Evolutionary conservation across 2,797 vertebrate genomes (phyloP), one percentile per base, ranked within the genome.

Genomic region (Sandelia bainsii): DNA sequence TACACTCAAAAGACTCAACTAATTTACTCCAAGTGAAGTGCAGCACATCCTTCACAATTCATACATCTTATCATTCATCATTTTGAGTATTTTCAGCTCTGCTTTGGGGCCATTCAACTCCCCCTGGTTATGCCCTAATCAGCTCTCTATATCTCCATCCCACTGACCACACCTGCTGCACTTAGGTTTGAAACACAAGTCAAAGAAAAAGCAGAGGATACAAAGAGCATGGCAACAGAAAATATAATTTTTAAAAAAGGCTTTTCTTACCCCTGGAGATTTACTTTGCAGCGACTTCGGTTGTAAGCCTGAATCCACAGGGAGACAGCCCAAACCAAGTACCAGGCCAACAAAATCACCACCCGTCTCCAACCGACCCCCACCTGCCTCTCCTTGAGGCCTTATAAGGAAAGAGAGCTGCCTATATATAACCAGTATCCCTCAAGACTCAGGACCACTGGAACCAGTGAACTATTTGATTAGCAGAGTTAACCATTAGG

Each of bases 401-500:
- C 92, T 92, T 92, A 92, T 81, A 92, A 92, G 92, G 92, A 89
- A 65, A 90, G 75, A 83, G 91, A 84, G 80, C 82, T 88, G 87
- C 89, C 91, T 93, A 93, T 93, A 93, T 93, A 93, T 93, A 93
- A 89, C 90, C 72, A 80, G 82, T 84, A 90, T 87, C 90, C 89
- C 85, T 89, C 78, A 90, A 91, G 91, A 91, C 86, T 69, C 68
- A 37, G 61, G 40, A 66, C 69, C 71, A 75, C 69, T 61, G 80
- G 53, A 80, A 82, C 45, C 63, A 81, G 65, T 75, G 27, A 87
- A 72, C 46, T 69, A 57, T 77, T 84, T 82, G 13, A 86, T 84
- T 68, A 76, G 71, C 50, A 76, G 9, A 79, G 44, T 76, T 62
- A 40, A 48, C 34, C 48, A 61, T 77, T 59, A 49, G 12, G 20